A percentile compares a stretch with the other conserved stretches of the same genome.
phyloP scores from a whole-genome alignment of 2,797 vertebrate genomes.

The Melanotaenia trifasciata region DNA sequence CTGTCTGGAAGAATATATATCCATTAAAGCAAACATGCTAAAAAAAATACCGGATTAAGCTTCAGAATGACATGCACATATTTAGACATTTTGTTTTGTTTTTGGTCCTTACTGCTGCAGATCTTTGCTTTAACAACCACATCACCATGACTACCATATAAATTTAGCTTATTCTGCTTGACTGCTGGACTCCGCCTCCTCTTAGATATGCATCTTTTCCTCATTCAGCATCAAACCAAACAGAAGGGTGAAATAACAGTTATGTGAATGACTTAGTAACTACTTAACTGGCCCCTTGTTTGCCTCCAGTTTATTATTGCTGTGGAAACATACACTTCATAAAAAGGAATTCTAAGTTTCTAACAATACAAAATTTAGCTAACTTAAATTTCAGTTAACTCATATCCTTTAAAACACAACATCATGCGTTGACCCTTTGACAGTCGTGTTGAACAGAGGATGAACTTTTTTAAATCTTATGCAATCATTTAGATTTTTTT shows the following conservation, averaged over 20 bases:
- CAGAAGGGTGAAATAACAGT: background rate
- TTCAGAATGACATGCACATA: slow-evolving; percentile 14
- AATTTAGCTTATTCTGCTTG: too few relatives aligned
- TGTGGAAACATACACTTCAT: slow-evolving; percentile 34
- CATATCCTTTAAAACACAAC: background rate
- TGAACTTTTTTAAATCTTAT: slow-evolving; percentile 3
- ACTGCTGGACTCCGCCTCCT: slow-evolving; percentile 2
- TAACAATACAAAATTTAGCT: slow-evolving; percentile 14
- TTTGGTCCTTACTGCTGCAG: background rate
- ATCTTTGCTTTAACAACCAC: background rate
- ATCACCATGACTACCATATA: background rate
- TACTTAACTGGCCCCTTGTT: slow-evolving; percentile 11
- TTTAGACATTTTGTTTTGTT: background rate
- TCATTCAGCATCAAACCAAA: background rate
- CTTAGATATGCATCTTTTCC: background rate
- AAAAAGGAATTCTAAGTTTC: slow-evolving; percentile 22
- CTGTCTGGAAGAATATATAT: background rate
- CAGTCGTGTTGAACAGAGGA: background rate
- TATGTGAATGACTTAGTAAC: slow-evolving; percentile 1
- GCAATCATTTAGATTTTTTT: slow-evolving; percentile 7
- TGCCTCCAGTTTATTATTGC: slow-evolving; percentile 61
- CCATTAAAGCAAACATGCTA: background rate
- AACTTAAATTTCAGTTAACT: background rate
- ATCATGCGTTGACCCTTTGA: background rate
- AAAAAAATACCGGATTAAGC: slow-evolving; percentile 3